Conservation (phyloP, 2,888 invertebrate species). For the Poecilobothrus nobilitatus region DNA sequence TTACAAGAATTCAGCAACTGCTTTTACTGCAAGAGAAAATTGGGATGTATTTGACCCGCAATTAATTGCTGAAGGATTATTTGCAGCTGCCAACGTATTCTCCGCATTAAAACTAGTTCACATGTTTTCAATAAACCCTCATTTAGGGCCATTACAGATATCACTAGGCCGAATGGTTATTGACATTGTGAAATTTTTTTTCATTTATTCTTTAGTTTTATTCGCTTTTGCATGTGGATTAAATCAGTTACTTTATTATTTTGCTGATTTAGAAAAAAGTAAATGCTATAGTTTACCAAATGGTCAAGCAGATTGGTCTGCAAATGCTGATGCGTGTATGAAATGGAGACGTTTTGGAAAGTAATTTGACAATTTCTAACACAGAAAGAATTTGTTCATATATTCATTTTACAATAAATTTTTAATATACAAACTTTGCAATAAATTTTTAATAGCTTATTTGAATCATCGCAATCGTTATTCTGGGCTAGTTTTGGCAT, state of each 20-base stretch:
- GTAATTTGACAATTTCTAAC: too few species aligned
- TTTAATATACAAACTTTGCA: neutral
- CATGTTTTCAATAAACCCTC: constrained; percentile 87
- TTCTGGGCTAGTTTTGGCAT: constrained; percentile 96
- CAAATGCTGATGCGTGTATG: constrained; percentile 66
- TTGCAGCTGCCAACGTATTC: constrained; percentile 91
- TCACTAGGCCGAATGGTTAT: constrained; percentile 82
- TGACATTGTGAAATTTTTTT: constrained; percentile 88
- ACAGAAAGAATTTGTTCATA: too few species aligned
- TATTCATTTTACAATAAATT: neutral
- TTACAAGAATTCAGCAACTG: constrained; percentile 55
- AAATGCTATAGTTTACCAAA: constrained; percentile 64
- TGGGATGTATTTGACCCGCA: constrained; percentile 94
- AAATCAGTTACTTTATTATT: constrained; percentile 91
- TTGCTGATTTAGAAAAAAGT: constrained; percentile 72
- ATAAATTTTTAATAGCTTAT: constrained; percentile 59
- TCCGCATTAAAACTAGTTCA: constrained; percentile 87
- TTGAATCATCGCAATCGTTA: constrained; percentile 88
- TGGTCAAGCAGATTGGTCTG: constrained; percentile 67
- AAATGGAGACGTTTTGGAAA: constrained; percentile 81
- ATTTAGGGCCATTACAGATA: constrained; percentile 85
- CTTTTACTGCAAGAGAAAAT: constrained; percentile 68
- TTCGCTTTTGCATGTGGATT: constrained; percentile 89
- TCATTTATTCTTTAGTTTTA: constrained; percentile 76
- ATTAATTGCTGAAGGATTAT: constrained; percentile 83